Percentiles rank a stretch among this genome's conserved stretches.
phyloP scores from a whole-genome alignment of 2,888 invertebrate species.

The Scotopteryx bipunctaria region DNA sequence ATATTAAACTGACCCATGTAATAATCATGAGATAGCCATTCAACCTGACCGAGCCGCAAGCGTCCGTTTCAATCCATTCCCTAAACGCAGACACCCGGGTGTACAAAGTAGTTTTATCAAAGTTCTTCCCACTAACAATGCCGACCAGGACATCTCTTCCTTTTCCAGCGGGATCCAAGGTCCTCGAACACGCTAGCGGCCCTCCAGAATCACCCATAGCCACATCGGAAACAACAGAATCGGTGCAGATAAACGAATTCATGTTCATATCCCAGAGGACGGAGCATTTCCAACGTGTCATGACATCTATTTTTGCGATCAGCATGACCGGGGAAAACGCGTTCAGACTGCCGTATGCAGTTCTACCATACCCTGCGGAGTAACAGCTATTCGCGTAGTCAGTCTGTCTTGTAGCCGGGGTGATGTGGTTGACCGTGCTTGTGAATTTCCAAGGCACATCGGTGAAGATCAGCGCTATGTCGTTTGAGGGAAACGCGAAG shows the following conservation, averaged over 20 bases:
- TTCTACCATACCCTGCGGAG: conserved; percentile 57
- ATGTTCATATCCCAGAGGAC: conserved; percentile 61
- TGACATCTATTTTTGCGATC: conserved; percentile 45
- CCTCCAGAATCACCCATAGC: conserved; percentile 66
- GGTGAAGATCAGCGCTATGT: conserved; percentile 54
- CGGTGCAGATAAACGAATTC: conserved; percentile 53
- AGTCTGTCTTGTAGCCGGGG: conserved; percentile 34
- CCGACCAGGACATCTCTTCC: conserved; percentile 54
- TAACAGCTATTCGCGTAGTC: conserved; percentile 51
- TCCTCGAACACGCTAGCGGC: conserved; percentile 55
- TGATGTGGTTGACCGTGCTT: conserved; percentile 40
- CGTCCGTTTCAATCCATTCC: conserved; percentile 49
- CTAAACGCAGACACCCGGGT: conserved; percentile 44
- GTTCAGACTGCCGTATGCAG: conserved; percentile 27
- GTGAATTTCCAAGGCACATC: conserved; percentile 45
- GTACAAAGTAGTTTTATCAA: conserved; percentile 55
- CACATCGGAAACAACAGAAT: conserved; percentile 49
- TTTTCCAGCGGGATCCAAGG: conserved; percentile 44
- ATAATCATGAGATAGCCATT: conserved; percentile 36
- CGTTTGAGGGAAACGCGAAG: conserved; percentile 49
- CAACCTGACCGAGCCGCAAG: conserved; percentile 17
- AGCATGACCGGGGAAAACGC: conserved; percentile 46
- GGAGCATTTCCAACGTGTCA: conserved; percentile 50
- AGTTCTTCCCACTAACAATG: conserved; percentile 65
- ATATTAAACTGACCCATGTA: conserved; percentile 52